Evolutionary conservation across 2,797 vertebrate species (phyloP).

Genomic region (Masticophis lateralis): DNA sequence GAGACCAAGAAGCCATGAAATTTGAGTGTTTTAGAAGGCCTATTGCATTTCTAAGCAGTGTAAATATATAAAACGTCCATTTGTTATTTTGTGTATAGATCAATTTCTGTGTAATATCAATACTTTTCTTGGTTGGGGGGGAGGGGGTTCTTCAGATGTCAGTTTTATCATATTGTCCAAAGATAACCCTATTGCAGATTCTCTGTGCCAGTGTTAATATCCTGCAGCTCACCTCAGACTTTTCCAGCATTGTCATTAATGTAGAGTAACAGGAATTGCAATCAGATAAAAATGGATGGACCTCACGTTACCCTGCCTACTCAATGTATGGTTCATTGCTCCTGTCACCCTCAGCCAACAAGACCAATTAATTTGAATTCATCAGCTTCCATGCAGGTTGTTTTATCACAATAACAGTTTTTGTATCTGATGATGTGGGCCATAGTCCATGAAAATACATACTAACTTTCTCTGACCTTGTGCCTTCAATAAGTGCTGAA

Average conservation of each 20-base stretch:
- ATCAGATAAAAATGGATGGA: not conserved
- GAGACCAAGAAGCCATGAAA: not conserved
- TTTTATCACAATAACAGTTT: not conserved
- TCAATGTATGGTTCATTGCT: not conserved
- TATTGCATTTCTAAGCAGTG: not conserved
- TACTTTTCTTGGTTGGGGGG: not conserved
- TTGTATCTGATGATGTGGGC: not conserved
- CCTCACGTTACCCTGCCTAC: not conserved
- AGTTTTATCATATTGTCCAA: not conserved
- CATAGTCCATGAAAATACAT: not conserved
- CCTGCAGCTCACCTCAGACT: not conserved
- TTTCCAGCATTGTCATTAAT: not conserved
- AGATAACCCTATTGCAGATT: not conserved
- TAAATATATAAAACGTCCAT: not conserved
- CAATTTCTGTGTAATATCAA: not conserved
- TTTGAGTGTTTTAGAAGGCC: not conserved
- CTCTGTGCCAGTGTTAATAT: not conserved
- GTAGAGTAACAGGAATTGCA: not conserved
- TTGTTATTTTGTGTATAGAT: not conserved
- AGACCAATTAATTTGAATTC: not conserved
- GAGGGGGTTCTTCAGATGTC: not conserved
- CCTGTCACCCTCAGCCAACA: not conserved
- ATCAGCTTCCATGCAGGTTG: not conserved
- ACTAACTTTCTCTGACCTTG: not conserved
- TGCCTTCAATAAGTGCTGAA: not conserved